Percentiles rank a stretch among this genome's conserved stretches.
These are phyloP conservation scores for Mesocricetus auratus DNA, from an alignment of 2,113 vertebrate genomes.

Conservation along the genomic window DNA sequence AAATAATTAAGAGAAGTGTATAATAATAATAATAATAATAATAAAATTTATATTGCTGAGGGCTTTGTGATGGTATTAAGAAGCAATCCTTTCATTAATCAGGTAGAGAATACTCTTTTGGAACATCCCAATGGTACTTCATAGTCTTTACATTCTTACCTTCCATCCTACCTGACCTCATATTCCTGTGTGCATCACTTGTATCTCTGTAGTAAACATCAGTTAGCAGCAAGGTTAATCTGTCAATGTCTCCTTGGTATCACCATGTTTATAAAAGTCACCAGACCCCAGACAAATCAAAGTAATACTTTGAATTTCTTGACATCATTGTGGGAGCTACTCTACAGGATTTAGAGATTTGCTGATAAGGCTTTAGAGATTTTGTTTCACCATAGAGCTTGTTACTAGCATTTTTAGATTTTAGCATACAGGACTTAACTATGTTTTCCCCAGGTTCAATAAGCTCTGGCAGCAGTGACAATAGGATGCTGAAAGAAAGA, in stretches of 20 bases:
- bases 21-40: not conserved
- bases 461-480: constrained; percentile 18
- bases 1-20: constrained; percentile 27
- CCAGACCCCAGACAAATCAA: not conserved
- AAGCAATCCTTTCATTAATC: constrained; percentile 16
- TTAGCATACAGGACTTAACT: not conserved
- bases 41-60: constrained; percentile 6
- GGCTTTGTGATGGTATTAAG: constrained; percentile 2
- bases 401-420: not conserved
- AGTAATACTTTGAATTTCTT: constrained; percentile 31
- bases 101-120: not conserved
- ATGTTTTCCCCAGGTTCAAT: not conserved
- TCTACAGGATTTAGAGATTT: constrained; percentile 53
- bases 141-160: not conserved
- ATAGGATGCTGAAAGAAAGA: constrained; percentile 49
- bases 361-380: constrained; percentile 51
- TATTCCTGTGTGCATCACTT: not conserved
- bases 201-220: not conserved
- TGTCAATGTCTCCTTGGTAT: not conserved
- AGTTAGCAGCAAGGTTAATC: not conserved
- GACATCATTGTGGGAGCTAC: not conserved
- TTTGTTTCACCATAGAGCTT: not conserved
- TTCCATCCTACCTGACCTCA: not conserved
- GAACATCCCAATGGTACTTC: constrained; percentile 3
- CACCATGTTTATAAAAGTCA: constrained; percentile 10